Percentiles rank a stretch among this genome's conserved stretches.
These are phyloP conservation scores for Eclectus roratus DNA, from an alignment of 2,113 vertebrate species.

Conservation along the genomic window DNA sequence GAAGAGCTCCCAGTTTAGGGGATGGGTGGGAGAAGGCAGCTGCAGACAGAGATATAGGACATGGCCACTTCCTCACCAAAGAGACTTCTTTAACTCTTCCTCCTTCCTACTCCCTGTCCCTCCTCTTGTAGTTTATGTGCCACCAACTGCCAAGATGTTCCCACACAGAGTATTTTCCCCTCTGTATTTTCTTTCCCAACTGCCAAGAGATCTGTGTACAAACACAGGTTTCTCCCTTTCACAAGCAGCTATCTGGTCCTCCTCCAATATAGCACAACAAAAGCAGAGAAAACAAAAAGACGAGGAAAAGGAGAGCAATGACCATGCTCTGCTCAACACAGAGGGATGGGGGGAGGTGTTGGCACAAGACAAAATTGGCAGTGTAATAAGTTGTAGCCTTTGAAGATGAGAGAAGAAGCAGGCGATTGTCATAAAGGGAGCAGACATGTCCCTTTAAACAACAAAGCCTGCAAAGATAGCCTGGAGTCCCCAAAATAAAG, in stretches of 20 bases:
- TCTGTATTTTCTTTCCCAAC: background rate
- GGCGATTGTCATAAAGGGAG: conserved; percentile 14
- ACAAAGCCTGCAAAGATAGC: conserved; percentile 62
- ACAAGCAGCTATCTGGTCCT: background rate
- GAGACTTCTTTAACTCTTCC: background rate
- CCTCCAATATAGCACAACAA: background rate
- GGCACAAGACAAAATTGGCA: conserved; percentile 25
- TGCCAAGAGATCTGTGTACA: background rate
- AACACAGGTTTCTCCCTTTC: background rate
- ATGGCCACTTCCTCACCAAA: background rate
- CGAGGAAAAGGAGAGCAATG: background rate
- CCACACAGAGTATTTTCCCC: background rate
- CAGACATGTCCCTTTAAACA: background rate
- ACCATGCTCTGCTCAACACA: background rate
- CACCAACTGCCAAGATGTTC: background rate
- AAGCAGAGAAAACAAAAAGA: background rate
- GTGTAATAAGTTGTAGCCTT: background rate
- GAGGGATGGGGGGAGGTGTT: background rate
- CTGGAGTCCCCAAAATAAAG: conserved; percentile 48
- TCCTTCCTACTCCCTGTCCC: rapidly evolving
- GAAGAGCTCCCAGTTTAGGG: background rate
- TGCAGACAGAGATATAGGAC: background rate
- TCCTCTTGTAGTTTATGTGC: background rate
- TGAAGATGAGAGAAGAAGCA: conserved; percentile 61
- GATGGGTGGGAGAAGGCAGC: background rate